Evolutionary conservation across 1,140 invertebrate species (phyloP).

Genomic region (Drosophila nigrodunni): DNA sequence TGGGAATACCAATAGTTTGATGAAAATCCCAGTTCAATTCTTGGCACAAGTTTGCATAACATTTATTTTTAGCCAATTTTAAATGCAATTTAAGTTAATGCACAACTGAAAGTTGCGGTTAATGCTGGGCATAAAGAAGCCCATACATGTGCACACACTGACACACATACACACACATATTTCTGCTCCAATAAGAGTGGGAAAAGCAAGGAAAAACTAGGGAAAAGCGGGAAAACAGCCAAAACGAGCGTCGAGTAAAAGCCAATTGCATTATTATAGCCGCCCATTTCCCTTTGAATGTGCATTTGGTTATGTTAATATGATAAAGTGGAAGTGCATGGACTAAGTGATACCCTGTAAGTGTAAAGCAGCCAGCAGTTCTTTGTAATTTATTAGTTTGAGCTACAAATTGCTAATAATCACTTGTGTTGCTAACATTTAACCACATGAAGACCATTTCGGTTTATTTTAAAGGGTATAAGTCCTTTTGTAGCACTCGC

Average conservation of each 20-base stretch:
- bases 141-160: conserved; percentile 15
- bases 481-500: background rate
- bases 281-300: conserved; percentile 23
- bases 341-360: background rate
- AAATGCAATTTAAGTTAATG: conserved; percentile 16
- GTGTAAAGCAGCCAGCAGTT: no score
- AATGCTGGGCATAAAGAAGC: conserved; percentile 14
- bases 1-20: background rate
- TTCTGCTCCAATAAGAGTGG: conserved; percentile 6
- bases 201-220: conserved; percentile 8
- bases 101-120: conserved; percentile 52
- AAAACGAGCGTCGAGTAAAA: conserved; percentile 37
- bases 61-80: conserved; percentile 8
- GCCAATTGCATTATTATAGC: conserved; percentile 68
- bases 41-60: background rate
- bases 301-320: conserved; percentile 35
- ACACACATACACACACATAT: conserved; percentile 18
- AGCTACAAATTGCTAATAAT: background rate
- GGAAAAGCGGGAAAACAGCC: conserved; percentile 24
- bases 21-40: background rate
- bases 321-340: background rate
- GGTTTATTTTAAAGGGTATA: conserved; percentile 3
- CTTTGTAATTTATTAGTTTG: background rate
- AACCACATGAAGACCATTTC: background rate
- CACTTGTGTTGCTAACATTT: background rate